Conservation (phyloP, 1,140 invertebrate species). For the Geopemphigus sp. region DNA sequence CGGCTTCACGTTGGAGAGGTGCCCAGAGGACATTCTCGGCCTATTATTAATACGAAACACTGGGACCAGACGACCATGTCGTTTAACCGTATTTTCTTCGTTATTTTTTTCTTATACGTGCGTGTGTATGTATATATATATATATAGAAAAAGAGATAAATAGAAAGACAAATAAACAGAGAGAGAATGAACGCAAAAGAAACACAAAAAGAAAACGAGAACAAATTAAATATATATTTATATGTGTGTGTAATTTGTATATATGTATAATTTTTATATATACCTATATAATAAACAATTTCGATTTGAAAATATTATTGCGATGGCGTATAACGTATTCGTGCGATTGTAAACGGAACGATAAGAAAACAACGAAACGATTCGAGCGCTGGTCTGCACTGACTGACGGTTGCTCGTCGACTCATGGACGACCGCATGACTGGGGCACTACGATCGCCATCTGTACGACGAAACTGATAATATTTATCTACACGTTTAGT, state of each 20-base stretch:
- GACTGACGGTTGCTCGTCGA: conserved; percentile 33
- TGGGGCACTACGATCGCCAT: conserved; percentile 29
- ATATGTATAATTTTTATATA: too few species aligned
- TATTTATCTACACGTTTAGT: neutral
- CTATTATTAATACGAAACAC: conserved; percentile 49
- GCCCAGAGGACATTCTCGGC: conserved; percentile 47
- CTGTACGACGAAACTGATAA: conserved; percentile 13
- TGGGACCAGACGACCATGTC: conserved; percentile 46
- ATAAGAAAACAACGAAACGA: conserved; percentile 22
- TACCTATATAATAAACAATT: conserved; percentile 1
- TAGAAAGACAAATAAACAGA: too few species aligned
- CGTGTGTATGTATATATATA: too few species aligned
- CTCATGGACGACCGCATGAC: conserved; percentile 42
- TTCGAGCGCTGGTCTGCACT: conserved; percentile 43
- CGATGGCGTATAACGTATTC: conserved; percentile 19
- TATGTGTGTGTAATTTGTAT: neutral
- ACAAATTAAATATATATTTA: conserved; percentile 8
- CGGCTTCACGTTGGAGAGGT: conserved; percentile 46
- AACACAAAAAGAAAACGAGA: conserved; percentile 22
- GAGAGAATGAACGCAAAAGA: neutral
- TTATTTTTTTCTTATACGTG: too few species aligned
- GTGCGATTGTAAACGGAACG: neutral
- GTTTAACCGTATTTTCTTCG: conserved; percentile 7
- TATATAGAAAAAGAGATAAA: too few species aligned
- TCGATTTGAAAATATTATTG: conserved; percentile 27